Evolutionary conservation across 2,113 vertebrate genomes (phyloP).

Genomic region (Nerophis lumbriciformis): DNA sequence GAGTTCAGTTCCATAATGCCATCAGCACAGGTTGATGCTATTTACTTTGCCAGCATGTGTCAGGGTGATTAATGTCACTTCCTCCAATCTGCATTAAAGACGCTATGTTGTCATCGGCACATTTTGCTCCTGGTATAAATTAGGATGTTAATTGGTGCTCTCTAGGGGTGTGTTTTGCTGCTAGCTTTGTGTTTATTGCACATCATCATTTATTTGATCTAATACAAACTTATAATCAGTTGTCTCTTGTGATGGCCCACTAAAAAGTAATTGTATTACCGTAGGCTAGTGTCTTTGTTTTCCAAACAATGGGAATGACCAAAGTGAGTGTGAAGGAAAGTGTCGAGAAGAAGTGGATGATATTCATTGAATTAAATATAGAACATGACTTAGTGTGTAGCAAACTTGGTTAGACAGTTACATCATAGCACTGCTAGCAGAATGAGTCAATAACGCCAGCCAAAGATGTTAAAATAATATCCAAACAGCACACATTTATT

Average conservation of each 20-base stretch:
- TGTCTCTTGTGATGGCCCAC: neutral
- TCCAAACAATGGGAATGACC: too few species aligned
- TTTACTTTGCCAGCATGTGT: neutral
- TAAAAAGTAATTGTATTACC: constrained; percentile 1
- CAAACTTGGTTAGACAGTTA: too few species aligned
- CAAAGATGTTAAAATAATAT: too few species aligned
- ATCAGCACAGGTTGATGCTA: neutral
- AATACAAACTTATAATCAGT: neutral
- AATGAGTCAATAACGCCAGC: too few species aligned
- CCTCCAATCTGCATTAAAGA: neutral
- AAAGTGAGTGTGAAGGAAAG: too few species aligned
- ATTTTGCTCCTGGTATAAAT: neutral
- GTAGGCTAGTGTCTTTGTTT: too few species aligned
- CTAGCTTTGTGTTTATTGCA: neutral
- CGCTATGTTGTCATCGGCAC: neutral
- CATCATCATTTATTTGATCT: neutral
- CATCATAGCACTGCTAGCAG: too few species aligned
- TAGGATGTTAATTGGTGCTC: neutral
- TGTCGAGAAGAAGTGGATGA: too few species aligned
- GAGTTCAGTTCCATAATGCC: neutral
- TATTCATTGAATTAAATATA: too few species aligned
- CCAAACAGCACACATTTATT: too few species aligned
- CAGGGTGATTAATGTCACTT: neutral
- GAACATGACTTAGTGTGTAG: too few species aligned
- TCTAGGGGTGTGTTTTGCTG: neutral